Evolutionary conservation across 2,797 vertebrate species (phyloP).

Genomic region (Momotus momota): DNA sequence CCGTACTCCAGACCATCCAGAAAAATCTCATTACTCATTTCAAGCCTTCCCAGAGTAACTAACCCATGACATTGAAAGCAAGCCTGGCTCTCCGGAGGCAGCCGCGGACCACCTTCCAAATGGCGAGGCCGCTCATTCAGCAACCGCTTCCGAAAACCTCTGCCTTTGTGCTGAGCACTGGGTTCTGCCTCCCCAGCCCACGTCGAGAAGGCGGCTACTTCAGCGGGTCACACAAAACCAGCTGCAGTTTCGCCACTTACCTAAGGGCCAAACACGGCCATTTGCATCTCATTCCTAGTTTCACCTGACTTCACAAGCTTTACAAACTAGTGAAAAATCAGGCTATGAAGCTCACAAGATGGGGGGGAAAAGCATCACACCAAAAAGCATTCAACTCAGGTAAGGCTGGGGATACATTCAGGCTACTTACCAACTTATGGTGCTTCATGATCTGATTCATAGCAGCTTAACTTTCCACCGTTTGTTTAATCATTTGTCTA

Average conservation of each 20-base stretch:
- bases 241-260: background rate
- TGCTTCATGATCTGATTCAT: background rate
- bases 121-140: background rate
- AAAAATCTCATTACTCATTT: background rate
- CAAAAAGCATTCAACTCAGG: background rate
- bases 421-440: background rate
- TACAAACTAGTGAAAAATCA: background rate
- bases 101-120: background rate
- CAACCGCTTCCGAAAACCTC: background rate
- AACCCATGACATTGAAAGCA: background rate
- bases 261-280: background rate
- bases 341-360: background rate
- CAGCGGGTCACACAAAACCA: background rate
- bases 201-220: background rate
- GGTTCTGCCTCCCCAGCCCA: background rate
- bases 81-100: constrained; percentile 5
- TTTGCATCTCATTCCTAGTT: background rate
- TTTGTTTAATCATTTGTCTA: background rate
- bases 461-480: background rate
- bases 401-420: background rate
- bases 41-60: background rate
- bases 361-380: accelerated
- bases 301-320: background rate
- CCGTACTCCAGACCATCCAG: background rate
- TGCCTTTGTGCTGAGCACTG: background rate